Percentiles rank a stretch among this genome's conserved stretches.
phyloP scores from a whole-genome alignment of 2,888 invertebrate species.

The Synanthedon vespiformis region DNA sequence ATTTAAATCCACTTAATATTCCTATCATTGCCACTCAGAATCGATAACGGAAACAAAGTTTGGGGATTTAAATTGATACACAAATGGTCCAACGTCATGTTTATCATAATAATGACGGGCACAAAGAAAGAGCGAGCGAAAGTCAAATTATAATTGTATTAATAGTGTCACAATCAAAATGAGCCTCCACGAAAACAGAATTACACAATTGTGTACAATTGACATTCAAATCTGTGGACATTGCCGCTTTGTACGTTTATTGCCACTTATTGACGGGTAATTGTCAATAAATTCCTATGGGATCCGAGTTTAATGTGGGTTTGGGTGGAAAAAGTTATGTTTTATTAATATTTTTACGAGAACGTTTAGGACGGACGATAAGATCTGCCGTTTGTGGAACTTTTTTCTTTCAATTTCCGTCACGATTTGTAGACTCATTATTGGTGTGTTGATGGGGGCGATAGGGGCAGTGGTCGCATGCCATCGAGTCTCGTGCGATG shows the following conservation, averaged over 20 bases:
- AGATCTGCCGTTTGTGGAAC: conserved; percentile 64
- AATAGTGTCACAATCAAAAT: conserved; percentile 59
- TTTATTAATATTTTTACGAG: conserved; percentile 72
- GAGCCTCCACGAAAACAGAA: conserved; percentile 65
- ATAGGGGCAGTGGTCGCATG: conserved; percentile 66
- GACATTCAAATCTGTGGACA: conserved; percentile 69
- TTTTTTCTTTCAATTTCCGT: conserved; percentile 71
- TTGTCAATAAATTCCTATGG: conserved; percentile 71
- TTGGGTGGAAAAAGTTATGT: conserved; percentile 70
- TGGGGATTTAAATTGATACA: conserved; percentile 40
- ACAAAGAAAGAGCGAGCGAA: conserved; percentile 54
- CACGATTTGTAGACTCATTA: conserved; percentile 69
- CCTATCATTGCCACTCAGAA: conserved; percentile 3
- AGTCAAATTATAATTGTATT: conserved; percentile 63
- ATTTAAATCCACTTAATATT: background rate
- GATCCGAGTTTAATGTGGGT: conserved; percentile 69
- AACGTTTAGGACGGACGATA: conserved; percentile 64
- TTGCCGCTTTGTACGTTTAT: conserved; percentile 67
- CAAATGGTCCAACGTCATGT: conserved; percentile 48
- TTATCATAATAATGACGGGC: conserved; percentile 55
- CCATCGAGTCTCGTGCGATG: conserved; percentile 43
- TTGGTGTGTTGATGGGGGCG: conserved; percentile 63
- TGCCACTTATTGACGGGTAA: conserved; percentile 68
- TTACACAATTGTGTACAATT: conserved; percentile 69
- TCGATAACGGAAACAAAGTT: conserved; percentile 42